These are phyloP conservation scores for Alectura lathami DNA, from an alignment of 2,113 vertebrate species.

Conservation along the genomic window DNA sequence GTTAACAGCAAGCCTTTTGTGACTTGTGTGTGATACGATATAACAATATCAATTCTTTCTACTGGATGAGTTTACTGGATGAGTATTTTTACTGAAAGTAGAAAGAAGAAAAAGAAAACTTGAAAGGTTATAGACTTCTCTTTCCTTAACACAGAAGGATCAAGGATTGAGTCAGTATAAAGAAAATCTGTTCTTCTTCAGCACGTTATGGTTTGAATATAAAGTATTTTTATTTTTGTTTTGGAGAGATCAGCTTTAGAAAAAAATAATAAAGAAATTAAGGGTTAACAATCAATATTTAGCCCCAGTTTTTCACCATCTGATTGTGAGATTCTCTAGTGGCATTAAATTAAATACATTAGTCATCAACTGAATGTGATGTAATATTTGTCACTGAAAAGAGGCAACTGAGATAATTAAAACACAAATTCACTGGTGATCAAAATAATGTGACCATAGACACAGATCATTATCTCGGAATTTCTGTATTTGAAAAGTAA, in stretches of 20 bases:
- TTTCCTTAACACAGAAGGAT: not conserved
- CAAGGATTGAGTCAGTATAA: not conserved
- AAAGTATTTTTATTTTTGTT: not conserved
- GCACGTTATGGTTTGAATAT: not conserved
- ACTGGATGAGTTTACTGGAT: not conserved
- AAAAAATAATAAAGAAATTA: not conserved
- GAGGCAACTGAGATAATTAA: not conserved
- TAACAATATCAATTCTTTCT: not conserved
- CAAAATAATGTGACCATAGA: not conserved
- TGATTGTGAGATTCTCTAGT: not conserved
- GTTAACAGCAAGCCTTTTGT: not conserved
- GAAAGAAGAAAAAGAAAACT: accelerated
- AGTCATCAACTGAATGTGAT: not conserved
- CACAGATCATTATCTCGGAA: not conserved
- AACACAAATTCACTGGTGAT: not conserved
- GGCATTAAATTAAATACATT: not conserved
- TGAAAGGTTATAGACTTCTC: not conserved
- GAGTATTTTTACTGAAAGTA: not conserved
- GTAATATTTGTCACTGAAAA: not conserved
- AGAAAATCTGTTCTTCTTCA: not conserved
- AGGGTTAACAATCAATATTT: not conserved
- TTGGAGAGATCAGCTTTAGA: not conserved
- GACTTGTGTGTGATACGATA: not conserved
- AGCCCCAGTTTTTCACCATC: not conserved
- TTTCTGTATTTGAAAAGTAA: not conserved